phyloP scores from a whole-genome alignment of 2,113 vertebrate species.

The Galeopterus variegatus region DNA sequence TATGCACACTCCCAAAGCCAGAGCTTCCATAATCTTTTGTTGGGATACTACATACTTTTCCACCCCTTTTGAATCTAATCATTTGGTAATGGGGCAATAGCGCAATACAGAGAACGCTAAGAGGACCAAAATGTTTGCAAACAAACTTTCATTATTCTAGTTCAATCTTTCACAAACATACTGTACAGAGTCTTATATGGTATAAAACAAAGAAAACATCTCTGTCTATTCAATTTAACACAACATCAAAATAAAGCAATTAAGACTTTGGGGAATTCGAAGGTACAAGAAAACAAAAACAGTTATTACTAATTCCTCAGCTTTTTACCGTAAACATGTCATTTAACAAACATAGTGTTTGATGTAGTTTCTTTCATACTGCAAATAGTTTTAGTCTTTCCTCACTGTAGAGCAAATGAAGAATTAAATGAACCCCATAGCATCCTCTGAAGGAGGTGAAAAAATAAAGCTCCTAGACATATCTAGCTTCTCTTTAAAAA shows the following conservation, averaged over 20 bases:
- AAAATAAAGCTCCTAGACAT: constrained; percentile 79
- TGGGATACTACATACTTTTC: constrained; percentile 65
- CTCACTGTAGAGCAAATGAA: constrained; percentile 79
- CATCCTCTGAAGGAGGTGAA: constrained; percentile 76
- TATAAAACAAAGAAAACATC: constrained; percentile 88
- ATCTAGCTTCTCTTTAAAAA: constrained; percentile 83
- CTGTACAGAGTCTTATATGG: constrained; percentile 87
- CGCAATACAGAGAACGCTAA: constrained; percentile 84
- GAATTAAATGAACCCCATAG: constrained; percentile 70
- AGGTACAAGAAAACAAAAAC: constrained; percentile 86
- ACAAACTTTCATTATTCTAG: constrained; percentile 89
- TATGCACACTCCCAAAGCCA: constrained; percentile 75
- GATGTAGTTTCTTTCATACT: constrained; percentile 83
- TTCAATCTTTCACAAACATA: constrained; percentile 89
- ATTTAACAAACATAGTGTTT: constrained; percentile 85
- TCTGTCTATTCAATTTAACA: constrained; percentile 86
- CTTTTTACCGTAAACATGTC: constrained; percentile 88
- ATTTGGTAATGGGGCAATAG: constrained; percentile 60
- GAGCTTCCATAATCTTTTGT: constrained; percentile 62
- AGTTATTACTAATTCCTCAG: constrained; percentile 87
- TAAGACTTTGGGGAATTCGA: constrained; percentile 87
- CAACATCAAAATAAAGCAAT: constrained; percentile 85
- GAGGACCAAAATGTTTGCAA: constrained; percentile 85
- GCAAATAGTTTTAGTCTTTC: constrained; percentile 84
- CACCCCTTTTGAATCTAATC: constrained; percentile 66